Conservation (phyloP, 2,797 vertebrate species). For the Nasua narica region DNA sequence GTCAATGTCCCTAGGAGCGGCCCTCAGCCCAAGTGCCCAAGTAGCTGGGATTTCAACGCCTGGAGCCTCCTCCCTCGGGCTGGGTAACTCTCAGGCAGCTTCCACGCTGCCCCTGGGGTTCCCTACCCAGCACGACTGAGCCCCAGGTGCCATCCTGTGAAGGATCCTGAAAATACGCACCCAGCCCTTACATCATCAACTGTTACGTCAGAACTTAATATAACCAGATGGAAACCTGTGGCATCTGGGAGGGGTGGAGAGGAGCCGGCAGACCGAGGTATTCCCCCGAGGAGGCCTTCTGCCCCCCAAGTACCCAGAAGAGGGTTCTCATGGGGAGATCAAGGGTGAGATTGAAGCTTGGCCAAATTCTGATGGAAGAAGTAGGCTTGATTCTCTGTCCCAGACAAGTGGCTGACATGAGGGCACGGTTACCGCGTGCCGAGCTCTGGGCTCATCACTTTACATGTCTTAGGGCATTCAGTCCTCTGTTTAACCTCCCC, state of each 20-base stretch:
- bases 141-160: neutral
- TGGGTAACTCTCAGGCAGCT: neutral
- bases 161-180: neutral
- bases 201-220: neutral
- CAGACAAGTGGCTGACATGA: neutral
- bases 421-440: fast-evolving
- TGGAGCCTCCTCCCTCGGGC: neutral
- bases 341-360: neutral
- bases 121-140: neutral
- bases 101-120: neutral
- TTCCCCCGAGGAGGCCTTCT: neutral
- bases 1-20: neutral
- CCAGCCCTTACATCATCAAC: neutral
- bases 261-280: too few species aligned
- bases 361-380: neutral
- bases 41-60: too few species aligned
- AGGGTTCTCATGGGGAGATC: neutral
- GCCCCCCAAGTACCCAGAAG: neutral
- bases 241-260: neutral
- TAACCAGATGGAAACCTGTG: neutral
- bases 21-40: too few species aligned
- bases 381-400: neutral
- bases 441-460: neutral
- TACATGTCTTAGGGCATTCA: too few species aligned
- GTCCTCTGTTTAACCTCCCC: neutral